phyloP scores from a whole-genome alignment of 2,888 invertebrate species.

The Platycheirus albimanus region DNA sequence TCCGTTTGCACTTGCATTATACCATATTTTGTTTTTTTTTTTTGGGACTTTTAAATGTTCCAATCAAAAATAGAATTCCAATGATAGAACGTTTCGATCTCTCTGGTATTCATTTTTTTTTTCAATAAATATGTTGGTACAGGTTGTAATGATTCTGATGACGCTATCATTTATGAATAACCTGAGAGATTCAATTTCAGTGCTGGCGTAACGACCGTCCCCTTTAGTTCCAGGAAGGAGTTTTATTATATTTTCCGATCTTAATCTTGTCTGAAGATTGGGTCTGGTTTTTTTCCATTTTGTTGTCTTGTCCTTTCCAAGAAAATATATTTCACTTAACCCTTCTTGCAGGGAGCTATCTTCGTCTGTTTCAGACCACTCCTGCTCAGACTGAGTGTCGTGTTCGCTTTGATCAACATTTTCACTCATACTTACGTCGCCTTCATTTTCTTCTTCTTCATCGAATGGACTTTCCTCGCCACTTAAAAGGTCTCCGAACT shows the following conservation, averaged over 20 bases:
- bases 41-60: background rate
- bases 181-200: background rate
- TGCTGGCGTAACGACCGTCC: background rate
- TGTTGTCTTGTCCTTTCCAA: slow-evolving; percentile 16
- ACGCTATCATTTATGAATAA: background rate
- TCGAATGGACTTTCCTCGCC: background rate
- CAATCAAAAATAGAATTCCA: too few species aligned
- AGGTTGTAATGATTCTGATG: background rate
- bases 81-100: too few species aligned
- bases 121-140: background rate
- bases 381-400: slow-evolving; percentile 6
- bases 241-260: background rate
- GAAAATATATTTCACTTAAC: background rate
- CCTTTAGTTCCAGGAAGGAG: slow-evolving; percentile 7
- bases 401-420: slow-evolving; percentile 7
- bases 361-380: slow-evolving; percentile 16
- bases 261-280: slow-evolving; percentile 4
- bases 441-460: background rate
- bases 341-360: slow-evolving; percentile 1
- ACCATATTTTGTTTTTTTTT: background rate
- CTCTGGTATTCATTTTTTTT: background rate
- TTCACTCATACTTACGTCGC: slow-evolving; percentile 10
- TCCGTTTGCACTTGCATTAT: background rate
- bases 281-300: slow-evolving; percentile 18
- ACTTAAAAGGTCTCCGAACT: background rate